Evolutionary conservation across 2,888 invertebrate genomes (phyloP).

Genomic region (Epiblema foenella): DNA sequence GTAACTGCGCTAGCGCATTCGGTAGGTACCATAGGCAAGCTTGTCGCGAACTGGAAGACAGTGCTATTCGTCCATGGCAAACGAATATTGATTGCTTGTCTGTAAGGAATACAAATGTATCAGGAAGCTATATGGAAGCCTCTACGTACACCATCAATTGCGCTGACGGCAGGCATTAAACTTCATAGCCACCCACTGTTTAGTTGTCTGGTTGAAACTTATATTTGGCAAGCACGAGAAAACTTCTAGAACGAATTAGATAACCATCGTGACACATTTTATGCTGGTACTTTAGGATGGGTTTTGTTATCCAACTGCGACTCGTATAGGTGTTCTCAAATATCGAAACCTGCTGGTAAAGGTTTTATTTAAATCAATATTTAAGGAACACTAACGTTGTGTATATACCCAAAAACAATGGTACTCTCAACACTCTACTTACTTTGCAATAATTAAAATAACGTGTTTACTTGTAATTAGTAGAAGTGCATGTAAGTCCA

Average conservation of each 20-base stretch:
- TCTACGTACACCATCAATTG: constrained; percentile 70
- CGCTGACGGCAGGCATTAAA: constrained; percentile 76
- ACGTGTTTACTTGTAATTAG: too few relatives aligned
- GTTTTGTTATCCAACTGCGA: not conserved
- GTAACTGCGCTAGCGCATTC: constrained; percentile 55
- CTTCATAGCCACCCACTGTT: constrained; percentile 66
- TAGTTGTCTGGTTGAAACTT: constrained; percentile 51
- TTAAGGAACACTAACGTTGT: too few relatives aligned
- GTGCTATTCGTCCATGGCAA: constrained; percentile 67
- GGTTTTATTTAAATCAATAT: too few relatives aligned
- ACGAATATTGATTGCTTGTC: constrained; percentile 82
- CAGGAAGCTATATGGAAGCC: constrained; percentile 71
- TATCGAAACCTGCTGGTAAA: too few relatives aligned
- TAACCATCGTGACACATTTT: not conserved
- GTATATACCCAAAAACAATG: too few relatives aligned
- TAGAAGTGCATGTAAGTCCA: too few relatives aligned
- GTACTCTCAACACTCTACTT: too few relatives aligned
- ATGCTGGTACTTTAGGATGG: not conserved
- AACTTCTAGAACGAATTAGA: constrained; percentile 1
- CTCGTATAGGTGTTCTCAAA: not conserved
- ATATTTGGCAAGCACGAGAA: constrained; percentile 35
- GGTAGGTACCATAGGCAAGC: constrained; percentile 60
- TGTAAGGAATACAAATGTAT: constrained; percentile 83
- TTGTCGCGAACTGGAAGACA: constrained; percentile 64
- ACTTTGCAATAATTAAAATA: too few relatives aligned